Percentiles rank a stretch among this genome's conserved stretches.
These are phyloP conservation scores for Merops nubicus DNA, from an alignment of 2,113 vertebrate species.

Conservation along the genomic window DNA sequence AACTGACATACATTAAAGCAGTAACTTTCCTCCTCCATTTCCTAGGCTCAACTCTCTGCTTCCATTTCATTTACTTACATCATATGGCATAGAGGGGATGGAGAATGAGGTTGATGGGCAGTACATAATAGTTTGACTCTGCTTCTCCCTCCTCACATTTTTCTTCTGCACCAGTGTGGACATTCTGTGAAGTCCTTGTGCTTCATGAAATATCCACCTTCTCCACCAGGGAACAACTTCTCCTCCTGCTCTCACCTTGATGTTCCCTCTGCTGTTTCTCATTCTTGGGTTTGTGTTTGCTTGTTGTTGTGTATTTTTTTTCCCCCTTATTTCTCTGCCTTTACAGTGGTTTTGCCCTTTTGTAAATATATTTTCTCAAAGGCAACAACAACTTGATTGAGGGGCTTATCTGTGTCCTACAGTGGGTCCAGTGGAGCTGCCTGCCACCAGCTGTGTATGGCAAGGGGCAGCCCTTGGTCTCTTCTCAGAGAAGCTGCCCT, in stretches of 20 bases:
- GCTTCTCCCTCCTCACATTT: neutral
- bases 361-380: neutral
- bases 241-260: neutral
- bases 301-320: neutral
- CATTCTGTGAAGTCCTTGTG: neutral
- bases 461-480: neutral
- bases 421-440: neutral
- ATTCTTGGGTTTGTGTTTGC: neutral
- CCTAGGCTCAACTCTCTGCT: neutral
- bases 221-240: neutral
- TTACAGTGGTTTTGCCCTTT: neutral
- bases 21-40: neutral
- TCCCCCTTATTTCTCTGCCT: neutral
- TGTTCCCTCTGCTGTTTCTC: neutral
- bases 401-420: neutral
- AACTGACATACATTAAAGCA: neutral
- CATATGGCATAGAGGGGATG: neutral
- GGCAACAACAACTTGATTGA: neutral
- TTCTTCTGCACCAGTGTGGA: neutral
- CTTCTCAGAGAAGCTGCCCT: neutral
- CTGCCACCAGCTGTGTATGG: neutral
- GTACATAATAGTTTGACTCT: neutral
- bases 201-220: neutral
- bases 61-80: rapidly evolving
- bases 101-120: neutral